Conservation (phyloP, 2,888 invertebrate genomes). For the Cristatella mucedo region DNA sequence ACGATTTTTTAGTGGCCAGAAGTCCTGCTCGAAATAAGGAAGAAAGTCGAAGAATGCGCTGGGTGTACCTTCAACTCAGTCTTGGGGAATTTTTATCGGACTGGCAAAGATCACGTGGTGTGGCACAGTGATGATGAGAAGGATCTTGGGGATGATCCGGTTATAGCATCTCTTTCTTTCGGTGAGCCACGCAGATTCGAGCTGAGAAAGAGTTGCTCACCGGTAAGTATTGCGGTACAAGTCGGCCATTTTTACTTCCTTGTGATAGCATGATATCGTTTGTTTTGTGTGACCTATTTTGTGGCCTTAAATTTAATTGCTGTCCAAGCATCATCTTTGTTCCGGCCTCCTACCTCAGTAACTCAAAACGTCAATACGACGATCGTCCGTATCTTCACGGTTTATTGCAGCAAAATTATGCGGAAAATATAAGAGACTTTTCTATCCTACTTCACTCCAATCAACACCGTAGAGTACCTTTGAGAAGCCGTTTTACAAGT, state of each 20-base stretch:
- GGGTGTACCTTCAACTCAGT: slow-evolving; percentile 41
- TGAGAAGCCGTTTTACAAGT: no score
- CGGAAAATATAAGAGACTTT: no score
- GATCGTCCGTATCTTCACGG: no score
- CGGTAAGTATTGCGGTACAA: slow-evolving; percentile 14
- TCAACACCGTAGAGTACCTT: no score
- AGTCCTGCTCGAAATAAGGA: slow-evolving; percentile 21
- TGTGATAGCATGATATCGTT: no score
- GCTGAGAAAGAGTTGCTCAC: slow-evolving; percentile 32
- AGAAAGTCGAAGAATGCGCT: slow-evolving; percentile 29
- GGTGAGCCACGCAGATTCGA: slow-evolving; percentile 39
- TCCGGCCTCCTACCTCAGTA: no score
- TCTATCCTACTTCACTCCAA: no score
- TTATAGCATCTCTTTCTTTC: slow-evolving; percentile 36
- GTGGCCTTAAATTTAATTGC: no score
- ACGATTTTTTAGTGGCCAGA: slow-evolving; percentile 35
- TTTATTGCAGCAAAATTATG: no score
- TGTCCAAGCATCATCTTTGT: no score
- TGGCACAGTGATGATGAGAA: slow-evolving; percentile 42
- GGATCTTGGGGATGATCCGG: slow-evolving; percentile 34
- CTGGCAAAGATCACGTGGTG: slow-evolving; percentile 39
- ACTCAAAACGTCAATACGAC: no score
- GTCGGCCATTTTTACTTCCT: background rate
- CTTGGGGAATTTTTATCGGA: slow-evolving; percentile 39
- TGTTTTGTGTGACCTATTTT: no score